phyloP scores from a whole-genome alignment of 1,140 invertebrate species.

The Cotesia chilonis region DNA sequence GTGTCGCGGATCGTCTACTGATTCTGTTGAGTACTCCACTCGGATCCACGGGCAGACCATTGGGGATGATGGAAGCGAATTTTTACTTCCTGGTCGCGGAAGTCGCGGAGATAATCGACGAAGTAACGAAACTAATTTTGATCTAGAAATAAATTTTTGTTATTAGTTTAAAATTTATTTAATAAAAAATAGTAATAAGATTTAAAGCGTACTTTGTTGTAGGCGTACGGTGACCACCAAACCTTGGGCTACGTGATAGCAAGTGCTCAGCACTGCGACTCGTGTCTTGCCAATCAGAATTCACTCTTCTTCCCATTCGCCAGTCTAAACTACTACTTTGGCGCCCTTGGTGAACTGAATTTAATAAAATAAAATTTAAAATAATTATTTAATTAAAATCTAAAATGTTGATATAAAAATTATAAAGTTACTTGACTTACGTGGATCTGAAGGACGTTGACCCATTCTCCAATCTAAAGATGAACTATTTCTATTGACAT shows the following conservation, averaged over 20 bases:
- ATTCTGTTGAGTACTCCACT: slow-evolving; percentile 55
- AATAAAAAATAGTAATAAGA: not conserved
- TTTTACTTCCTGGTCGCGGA: slow-evolving; percentile 53
- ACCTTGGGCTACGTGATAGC: slow-evolving; percentile 51
- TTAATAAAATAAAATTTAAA: not conserved
- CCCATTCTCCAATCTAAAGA: slow-evolving; percentile 58
- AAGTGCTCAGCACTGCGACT: slow-evolving; percentile 60
- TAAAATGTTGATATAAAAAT: not conserved
- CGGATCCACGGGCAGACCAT: slow-evolving; percentile 58
- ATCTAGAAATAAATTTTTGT: slow-evolving; percentile 45
- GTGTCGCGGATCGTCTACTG: slow-evolving; percentile 42
- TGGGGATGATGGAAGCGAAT: slow-evolving; percentile 50
- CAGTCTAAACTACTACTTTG: slow-evolving; percentile 62
- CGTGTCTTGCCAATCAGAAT: slow-evolving; percentile 51
- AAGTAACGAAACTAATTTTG: slow-evolving; percentile 60
- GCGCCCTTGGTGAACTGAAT: slow-evolving; percentile 49
- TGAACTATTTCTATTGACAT: slow-evolving; percentile 59
- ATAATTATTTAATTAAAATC: not conserved
- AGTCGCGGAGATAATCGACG: slow-evolving; percentile 58
- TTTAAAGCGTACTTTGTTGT: slow-evolving; percentile 52
- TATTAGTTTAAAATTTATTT: not conserved
- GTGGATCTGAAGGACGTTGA: slow-evolving; percentile 49
- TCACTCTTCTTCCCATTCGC: slow-evolving; percentile 53
- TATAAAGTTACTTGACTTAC: slow-evolving; percentile 37
- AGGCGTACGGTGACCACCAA: slow-evolving; percentile 53